Evolutionary conservation across 2,113 vertebrate species (phyloP), one percentile per base, ranked within the genome.

Genomic region (Lasiurus borealis): DNA sequence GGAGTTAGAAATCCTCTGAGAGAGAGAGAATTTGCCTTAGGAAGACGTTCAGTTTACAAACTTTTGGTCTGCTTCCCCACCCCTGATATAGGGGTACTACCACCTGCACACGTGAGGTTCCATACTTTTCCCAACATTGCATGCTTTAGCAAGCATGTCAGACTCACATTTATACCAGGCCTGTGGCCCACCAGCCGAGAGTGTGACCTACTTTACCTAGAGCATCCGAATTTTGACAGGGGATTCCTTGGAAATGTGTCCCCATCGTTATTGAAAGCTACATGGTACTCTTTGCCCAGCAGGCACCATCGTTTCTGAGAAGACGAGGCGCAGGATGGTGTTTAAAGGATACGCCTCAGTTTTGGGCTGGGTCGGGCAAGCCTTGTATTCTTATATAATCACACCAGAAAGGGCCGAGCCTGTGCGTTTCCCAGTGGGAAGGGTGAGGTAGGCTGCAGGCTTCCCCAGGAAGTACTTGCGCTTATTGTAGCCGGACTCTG

Each of bases 391-490:
- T 93, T 94, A 97, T 90, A 72, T 93, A 97, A 96, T 62, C 94
- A 69, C 96, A 88, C 62, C 75, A 95, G 94, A 97, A 95, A 89
- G 94, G 95, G 84, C 21, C 6, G 95, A 68, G 78, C 93, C 36
- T 14, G 95, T 3, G 88, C 94, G 97, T 86, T 97, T 97, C 96
- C 98, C 71, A 36, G 2, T 95, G 95, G 78, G 94, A 95, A 96
- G 93, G 96, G 95, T n/a, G 97, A 85, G 94, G 90, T 95, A 83
- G 2, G 62, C 90, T 96, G 96, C 81, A 73, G 90, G 97, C 98
- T 98, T 98, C 46, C 9, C 6, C 98, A 98, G 98, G 98, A 98
- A 98, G 96, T 97, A 97, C 87, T 97, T 97, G 97, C 95, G 90
- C 91, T 85, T 96, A 96, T 93, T 98, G 98, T 97, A 98, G 71